Evolutionary conservation across 2,888 invertebrate species (phyloP), one percentile per base, ranked within the genome.

Genomic region (Psylliodes chrysocephalus): DNA sequence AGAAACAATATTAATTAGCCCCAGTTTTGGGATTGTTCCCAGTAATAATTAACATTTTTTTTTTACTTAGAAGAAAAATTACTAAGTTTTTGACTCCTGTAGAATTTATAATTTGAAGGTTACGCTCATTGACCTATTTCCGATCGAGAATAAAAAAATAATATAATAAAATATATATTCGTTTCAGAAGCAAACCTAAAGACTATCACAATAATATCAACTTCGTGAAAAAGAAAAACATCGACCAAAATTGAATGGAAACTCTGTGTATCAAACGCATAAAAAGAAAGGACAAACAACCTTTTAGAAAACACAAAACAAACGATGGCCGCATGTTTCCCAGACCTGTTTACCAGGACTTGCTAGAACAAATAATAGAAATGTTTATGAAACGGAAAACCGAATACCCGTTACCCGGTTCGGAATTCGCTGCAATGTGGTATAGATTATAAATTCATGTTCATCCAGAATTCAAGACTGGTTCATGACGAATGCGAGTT

Each of bases 301-400:
- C 28, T 49, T 49, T 49, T 28, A 28, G 49, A 17, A 28, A 49
- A 49, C 28, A 30, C 6, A 30, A 49, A 49, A 30, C 28, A 49
- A 49, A 49, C 30, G 28, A 25, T n/a, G n/a, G 22, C 46, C 46
- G 46, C 22, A 46, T 14, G 19, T 5, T 14, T 46, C 46, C 15
- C 12, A 28, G 28, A 14, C 28, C 30, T 49, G 49, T 49, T 49
- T 49, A 49, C 19, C 49, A n/a, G 28, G 12, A 49, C 28, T 28
- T 30, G 49, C 49, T 49, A 46, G 46, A 46, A 46, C 28, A 49
- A 49, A 49, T n/a, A n/a, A n/a, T 28, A 49, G 49, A 49, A 49
- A 49, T 49, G 49, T 49, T 49, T 49, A 49, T 49, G 49, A 49
- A 49, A 49, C 28, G 49, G 49, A 49, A 49, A 49, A 49, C 49